These are phyloP conservation scores for Monoplex corrugatus DNA, from an alignment of 2,888 invertebrate species.

Conservation along the genomic window DNA sequence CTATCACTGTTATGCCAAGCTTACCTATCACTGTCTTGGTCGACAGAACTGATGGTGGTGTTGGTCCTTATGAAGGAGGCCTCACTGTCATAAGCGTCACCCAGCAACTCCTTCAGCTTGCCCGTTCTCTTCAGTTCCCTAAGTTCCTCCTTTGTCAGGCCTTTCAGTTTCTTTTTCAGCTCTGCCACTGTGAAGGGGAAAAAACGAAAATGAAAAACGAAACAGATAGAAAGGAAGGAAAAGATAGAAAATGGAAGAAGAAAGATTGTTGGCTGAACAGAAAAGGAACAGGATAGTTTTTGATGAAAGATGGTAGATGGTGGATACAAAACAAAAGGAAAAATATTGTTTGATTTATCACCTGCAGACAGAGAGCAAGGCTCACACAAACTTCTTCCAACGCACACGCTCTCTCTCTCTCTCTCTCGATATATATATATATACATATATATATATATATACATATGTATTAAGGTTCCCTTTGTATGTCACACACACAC, in stretches of 20 bases:
- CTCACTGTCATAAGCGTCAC: slow-evolving; percentile 61
- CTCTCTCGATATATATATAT: too few relatives aligned
- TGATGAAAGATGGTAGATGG: too few relatives aligned
- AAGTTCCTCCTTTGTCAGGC: slow-evolving; percentile 63
- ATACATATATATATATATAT: too few relatives aligned
- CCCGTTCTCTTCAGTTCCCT: slow-evolving; percentile 47
- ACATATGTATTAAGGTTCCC: too few relatives aligned
- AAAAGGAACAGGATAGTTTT: background rate
- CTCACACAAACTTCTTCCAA: background rate
- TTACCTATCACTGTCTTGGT: background rate
- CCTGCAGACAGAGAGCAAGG: background rate
- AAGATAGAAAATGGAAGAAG: too few relatives aligned
- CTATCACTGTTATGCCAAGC: too few relatives aligned
- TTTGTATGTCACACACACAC: too few relatives aligned
- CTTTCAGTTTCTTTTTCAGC: slow-evolving; percentile 62
- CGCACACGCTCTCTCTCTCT: too few relatives aligned
- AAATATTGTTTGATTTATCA: too few relatives aligned
- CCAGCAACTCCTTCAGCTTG: slow-evolving; percentile 48
- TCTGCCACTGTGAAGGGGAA: slow-evolving; percentile 50
- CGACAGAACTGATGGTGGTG: slow-evolving; percentile 34
- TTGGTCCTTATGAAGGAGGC: slow-evolving; percentile 44
- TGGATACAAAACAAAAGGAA: too few relatives aligned
- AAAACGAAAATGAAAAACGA: too few relatives aligned
- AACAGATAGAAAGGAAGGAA: slow-evolving; percentile 19
- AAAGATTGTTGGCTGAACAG: background rate